Evolutionary conservation across 2,797 vertebrate species (phyloP).

Genomic region (Galago senegalensis): DNA sequence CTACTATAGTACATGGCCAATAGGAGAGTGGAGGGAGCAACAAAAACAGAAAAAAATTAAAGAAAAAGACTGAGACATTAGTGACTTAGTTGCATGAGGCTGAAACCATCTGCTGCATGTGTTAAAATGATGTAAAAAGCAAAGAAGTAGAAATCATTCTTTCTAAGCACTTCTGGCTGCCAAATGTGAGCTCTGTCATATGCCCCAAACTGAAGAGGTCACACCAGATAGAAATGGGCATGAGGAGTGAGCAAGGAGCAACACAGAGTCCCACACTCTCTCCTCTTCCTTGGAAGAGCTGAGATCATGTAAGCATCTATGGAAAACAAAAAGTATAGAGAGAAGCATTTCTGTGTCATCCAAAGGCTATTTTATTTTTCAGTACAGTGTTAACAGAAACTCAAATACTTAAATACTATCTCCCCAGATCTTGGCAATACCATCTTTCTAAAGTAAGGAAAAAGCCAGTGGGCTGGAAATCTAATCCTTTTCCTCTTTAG

Average conservation of each 20-base stretch:
- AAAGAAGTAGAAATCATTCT: conserved; percentile 9
- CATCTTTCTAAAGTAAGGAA: neutral
- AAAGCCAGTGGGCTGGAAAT: neutral
- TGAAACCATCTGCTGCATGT: neutral
- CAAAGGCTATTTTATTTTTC: neutral
- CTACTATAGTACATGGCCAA: neutral
- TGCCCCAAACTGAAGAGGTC: neutral
- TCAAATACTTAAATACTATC: neutral
- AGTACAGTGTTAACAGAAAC: neutral
- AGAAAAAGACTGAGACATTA: neutral
- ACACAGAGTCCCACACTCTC: neutral
- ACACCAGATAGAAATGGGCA: neutral
- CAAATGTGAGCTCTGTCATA: neutral
- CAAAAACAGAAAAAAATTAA: neutral
- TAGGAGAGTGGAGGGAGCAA: neutral
- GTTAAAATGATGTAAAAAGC: conserved; percentile 16
- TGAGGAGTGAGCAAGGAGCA: neutral
- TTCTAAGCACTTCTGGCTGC: neutral
- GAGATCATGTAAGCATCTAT: neutral
- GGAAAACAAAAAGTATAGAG: neutral
- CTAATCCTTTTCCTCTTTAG: conserved; percentile 11
- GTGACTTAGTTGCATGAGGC: neutral
- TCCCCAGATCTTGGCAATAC: neutral
- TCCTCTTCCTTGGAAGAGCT: neutral
- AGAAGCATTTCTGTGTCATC: neutral